These are phyloP conservation scores for Megalurothrips usitatus DNA, from an alignment of 2,888 invertebrate species.

Conservation along the genomic window DNA sequence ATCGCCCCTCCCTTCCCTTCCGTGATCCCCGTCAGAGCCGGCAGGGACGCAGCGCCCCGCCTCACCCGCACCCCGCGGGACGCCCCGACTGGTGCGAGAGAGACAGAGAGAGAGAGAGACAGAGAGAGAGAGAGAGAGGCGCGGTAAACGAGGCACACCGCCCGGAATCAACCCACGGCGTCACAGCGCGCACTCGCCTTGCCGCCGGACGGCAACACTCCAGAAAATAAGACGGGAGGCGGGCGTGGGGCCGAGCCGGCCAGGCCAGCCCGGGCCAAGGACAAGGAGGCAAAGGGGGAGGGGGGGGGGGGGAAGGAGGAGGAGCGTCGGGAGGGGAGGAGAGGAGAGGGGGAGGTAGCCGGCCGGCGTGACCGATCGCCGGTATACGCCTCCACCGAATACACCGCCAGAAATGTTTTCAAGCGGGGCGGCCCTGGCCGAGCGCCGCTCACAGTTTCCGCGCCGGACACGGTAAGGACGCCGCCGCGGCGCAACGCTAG, in stretches of 20 bases:
- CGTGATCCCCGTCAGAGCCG: neutral
- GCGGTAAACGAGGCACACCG: slow-evolving; percentile 3
- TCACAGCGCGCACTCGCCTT: neutral
- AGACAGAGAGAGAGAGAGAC: no score
- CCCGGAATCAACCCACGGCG: neutral
- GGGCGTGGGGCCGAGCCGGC: no score
- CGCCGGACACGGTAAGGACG: no score
- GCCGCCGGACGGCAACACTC: neutral
- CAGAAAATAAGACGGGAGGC: neutral
- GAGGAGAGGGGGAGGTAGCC: slow-evolving; percentile 37
- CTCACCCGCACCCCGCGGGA: neutral
- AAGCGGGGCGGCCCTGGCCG: no score
- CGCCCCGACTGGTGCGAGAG: no score
- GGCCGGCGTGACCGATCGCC: slow-evolving; percentile 30
- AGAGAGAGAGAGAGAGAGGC: slow-evolving; percentile 27
- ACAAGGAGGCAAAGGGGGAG: neutral
- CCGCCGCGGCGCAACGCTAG: no score
- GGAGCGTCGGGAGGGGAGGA: slow-evolving; percentile 20
- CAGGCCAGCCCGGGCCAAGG: neutral
- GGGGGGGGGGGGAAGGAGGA: slow-evolving; percentile 34
- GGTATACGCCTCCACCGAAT: slow-evolving; percentile 28
- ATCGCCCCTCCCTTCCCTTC: neutral
- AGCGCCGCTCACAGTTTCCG: no score
- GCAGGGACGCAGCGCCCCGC: neutral
- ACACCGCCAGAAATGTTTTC: neutral